Conservation (phyloP, 2,888 invertebrate species). For the Conistra vaccinii region DNA sequence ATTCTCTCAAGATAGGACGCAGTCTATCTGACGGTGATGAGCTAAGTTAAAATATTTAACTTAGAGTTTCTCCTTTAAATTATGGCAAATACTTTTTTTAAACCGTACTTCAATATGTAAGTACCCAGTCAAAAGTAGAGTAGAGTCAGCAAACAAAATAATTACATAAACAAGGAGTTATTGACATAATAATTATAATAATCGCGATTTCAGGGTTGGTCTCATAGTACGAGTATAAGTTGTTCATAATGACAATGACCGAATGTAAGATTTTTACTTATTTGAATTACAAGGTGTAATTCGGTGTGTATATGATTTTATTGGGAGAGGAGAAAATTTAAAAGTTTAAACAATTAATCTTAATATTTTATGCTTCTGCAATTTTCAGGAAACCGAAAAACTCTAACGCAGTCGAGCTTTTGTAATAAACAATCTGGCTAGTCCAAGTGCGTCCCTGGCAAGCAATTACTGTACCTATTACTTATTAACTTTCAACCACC, state of each 20-base stretch:
- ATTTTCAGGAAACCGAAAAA: neutral
- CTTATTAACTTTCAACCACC: conserved; percentile 85
- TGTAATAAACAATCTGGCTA: neutral
- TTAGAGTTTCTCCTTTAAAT: neutral
- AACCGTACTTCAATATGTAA: neutral
- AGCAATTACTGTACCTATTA: conserved; percentile 78
- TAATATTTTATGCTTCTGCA: neutral
- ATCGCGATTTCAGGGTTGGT: neutral
- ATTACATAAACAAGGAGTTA: too few relatives aligned
- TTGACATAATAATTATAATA: neutral
- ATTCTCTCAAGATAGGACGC: conserved; percentile 13
- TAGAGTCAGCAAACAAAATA: neutral
- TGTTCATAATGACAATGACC: neutral
- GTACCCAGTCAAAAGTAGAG: too few relatives aligned
- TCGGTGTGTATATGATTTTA: neutral
- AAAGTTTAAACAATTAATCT: neutral
- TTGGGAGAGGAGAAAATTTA: neutral
- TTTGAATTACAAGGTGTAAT: too few relatives aligned
- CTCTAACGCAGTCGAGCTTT: too few relatives aligned
- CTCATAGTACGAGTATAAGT: too few relatives aligned
- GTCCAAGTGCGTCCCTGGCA: conserved; percentile 73
- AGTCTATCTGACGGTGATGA: neutral
- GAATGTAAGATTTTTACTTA: neutral
- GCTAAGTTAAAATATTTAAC: neutral
- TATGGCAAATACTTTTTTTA: neutral